These are phyloP conservation scores for Euclidia mi DNA, from an alignment of 2,888 invertebrate genomes.

Conservation along the genomic window DNA sequence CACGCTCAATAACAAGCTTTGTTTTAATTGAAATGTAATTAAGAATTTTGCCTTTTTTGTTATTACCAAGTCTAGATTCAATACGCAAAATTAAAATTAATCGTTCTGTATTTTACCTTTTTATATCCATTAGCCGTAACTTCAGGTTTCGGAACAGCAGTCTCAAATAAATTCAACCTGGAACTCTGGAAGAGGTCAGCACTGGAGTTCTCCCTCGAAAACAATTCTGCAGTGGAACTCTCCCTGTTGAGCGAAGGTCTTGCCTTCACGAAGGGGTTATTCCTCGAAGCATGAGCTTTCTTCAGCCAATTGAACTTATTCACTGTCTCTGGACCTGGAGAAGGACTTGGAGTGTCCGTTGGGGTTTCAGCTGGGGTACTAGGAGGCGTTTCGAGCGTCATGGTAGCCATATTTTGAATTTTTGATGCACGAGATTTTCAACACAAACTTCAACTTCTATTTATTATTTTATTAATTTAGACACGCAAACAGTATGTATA, in stretches of 20 bases:
- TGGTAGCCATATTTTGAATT: conserved; percentile 34
- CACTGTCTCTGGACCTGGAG: conserved; percentile 66
- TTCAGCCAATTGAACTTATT: conserved; percentile 83
- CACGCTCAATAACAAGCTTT: no score
- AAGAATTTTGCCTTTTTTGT: no score
- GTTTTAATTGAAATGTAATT: no score
- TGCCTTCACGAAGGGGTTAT: conserved; percentile 80
- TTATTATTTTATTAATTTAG: no score
- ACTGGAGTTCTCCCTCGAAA: conserved; percentile 81
- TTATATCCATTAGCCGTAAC: conserved; percentile 61
- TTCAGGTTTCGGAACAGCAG: conserved; percentile 81
- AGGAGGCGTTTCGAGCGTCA: conserved; percentile 60
- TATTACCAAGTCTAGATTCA: no score
- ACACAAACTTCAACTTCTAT: background rate
- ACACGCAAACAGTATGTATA: no score
- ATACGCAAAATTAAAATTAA: no score
- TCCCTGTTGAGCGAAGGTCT: conserved; percentile 81
- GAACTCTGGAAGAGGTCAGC: conserved; percentile 85
- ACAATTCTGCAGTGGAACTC: conserved; percentile 80
- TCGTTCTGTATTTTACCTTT: conserved; percentile 73
- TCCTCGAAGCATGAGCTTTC: conserved; percentile 72
- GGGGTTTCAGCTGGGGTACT: conserved; percentile 71
- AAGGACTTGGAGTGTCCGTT: conserved; percentile 69
- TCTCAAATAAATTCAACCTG: conserved; percentile 82
- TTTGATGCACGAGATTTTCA: background rate